Percentiles rank a stretch among this genome's conserved stretches.
phyloP scores from a whole-genome alignment of 1,140 invertebrate genomes.

The Globodera rostochiensis region DNA sequence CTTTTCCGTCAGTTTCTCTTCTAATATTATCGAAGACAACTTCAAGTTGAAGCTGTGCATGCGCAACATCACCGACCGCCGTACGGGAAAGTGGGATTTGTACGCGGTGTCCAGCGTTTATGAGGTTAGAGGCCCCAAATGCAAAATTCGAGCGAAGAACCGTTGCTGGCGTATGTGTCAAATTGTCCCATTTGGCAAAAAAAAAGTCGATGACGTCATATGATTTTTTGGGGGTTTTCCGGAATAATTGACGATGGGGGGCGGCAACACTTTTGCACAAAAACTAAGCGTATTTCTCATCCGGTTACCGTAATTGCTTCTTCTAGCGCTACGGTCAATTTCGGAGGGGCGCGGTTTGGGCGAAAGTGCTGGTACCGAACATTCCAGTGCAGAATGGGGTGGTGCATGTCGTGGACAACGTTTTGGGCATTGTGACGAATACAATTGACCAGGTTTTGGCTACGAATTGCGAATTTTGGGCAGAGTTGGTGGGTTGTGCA shows the following conservation, averaged over 20 bases:
- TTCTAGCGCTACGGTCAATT: slow-evolving; percentile 51
- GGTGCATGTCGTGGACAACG: slow-evolving; percentile 65
- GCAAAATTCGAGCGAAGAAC: no score
- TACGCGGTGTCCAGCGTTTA: slow-evolving; percentile 65
- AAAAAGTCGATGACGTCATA: no score
- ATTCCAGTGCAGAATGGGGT: slow-evolving; percentile 66
- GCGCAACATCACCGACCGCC: slow-evolving; percentile 64
- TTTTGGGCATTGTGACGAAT: slow-evolving; percentile 62
- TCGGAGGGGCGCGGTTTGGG: slow-evolving; percentile 63
- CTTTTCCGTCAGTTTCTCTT: slow-evolving; percentile 51
- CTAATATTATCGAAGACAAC: slow-evolving; percentile 65
- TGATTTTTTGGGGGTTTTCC: no score
- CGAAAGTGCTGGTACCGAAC: slow-evolving; percentile 65
- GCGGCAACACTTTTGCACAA: no score
- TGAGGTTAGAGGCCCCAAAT: slow-evolving; percentile 27
- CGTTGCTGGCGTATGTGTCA: no score
- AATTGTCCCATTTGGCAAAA: no score
- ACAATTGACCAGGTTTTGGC: slow-evolving; percentile 57
- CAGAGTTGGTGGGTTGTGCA: slow-evolving; percentile 25
- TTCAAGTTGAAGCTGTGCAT: slow-evolving; percentile 64
- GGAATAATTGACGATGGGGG: no score
- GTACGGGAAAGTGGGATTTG: slow-evolving; percentile 58
- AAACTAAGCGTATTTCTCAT: no score
- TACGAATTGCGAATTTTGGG: neutral
- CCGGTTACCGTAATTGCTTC: neutral